Percentiles rank a stretch among this genome's conserved stretches.
phyloP scores from a whole-genome alignment of 2,888 invertebrate species.

The Plusia festucae region DNA sequence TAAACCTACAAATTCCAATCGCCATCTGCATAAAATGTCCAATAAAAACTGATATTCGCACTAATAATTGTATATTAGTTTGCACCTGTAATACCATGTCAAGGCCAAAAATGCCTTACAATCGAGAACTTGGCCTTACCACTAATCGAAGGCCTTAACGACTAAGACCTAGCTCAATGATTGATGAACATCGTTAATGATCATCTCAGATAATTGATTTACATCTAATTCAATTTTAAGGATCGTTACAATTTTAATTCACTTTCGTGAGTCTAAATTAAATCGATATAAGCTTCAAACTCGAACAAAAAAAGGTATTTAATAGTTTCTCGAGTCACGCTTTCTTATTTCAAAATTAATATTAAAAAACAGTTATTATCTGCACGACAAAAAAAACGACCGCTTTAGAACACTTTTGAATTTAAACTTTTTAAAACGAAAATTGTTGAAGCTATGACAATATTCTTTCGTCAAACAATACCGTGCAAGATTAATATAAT shows the following conservation, averaged over 20 bases:
- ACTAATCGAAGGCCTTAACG: constrained; percentile 56
- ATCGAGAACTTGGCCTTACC: constrained; percentile 48
- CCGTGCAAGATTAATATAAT: constrained; percentile 21
- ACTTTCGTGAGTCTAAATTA: constrained; percentile 27
- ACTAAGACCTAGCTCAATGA: constrained; percentile 56
- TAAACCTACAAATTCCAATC: background rate
- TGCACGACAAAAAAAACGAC: background rate
- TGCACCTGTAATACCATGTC: constrained; percentile 38
- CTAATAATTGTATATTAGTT: constrained; percentile 34
- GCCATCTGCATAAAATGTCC: background rate
- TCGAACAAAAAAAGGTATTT: background rate
- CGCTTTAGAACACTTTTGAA: background rate
- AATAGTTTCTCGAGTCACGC: background rate
- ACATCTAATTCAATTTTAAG: constrained; percentile 58
- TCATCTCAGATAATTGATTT: constrained; percentile 67
- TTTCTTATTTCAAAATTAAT: background rate
- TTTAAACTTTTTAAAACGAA: background rate
- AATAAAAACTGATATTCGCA: constrained; percentile 15
- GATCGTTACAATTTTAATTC: constrained; percentile 39
- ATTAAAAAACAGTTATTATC: background rate
- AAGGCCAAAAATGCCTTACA: constrained; percentile 40
- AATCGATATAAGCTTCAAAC: background rate
- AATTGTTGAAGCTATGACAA: background rate
- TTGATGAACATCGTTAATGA: constrained; percentile 66
- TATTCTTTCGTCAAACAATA: background rate